Conservation (phyloP, 2,113 vertebrate species). For the Montifringilla adamsi region DNA sequence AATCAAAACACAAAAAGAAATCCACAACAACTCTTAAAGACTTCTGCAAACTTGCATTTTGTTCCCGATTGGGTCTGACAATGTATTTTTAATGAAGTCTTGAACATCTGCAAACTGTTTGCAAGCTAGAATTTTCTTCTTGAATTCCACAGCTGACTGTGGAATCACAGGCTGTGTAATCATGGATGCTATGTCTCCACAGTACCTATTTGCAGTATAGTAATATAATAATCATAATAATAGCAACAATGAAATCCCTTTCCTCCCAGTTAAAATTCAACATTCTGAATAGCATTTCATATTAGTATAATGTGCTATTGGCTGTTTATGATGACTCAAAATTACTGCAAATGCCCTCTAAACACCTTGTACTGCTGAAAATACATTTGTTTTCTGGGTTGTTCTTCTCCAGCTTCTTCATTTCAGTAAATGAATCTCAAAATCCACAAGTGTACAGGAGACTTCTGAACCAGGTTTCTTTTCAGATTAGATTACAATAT, state of each 20-base stretch:
- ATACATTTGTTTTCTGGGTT: neutral
- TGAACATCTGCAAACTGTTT: slow-evolving; percentile 58
- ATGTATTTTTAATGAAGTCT: slow-evolving; percentile 39
- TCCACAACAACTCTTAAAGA: neutral
- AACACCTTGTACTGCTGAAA: neutral
- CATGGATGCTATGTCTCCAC: slow-evolving; percentile 23
- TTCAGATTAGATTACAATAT: neutral
- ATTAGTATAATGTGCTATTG: neutral
- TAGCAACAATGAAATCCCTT: slow-evolving; percentile 38
- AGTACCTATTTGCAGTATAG: slow-evolving; percentile 40
- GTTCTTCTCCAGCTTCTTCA: neutral
- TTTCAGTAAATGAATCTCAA: neutral
- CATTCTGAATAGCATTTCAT: neutral
- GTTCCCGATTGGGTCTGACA: slow-evolving; percentile 1
- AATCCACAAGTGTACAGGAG: neutral
- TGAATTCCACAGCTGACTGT: slow-evolving; percentile 19
- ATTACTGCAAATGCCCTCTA: neutral
- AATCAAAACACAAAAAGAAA: slow-evolving; percentile 10
- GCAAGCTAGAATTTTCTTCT: slow-evolving; percentile 45
- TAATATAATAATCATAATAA: slow-evolving; percentile 53
- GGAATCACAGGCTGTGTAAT: slow-evolving; percentile 31
- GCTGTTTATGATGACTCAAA: slow-evolving; percentile 1
- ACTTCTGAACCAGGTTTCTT: neutral
- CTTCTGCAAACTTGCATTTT: slow-evolving; percentile 47
- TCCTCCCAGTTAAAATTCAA: slow-evolving; percentile 5